Evolutionary conservation across 2,797 vertebrate species (phyloP).

Genomic region (Myotis daubentonii): DNA sequence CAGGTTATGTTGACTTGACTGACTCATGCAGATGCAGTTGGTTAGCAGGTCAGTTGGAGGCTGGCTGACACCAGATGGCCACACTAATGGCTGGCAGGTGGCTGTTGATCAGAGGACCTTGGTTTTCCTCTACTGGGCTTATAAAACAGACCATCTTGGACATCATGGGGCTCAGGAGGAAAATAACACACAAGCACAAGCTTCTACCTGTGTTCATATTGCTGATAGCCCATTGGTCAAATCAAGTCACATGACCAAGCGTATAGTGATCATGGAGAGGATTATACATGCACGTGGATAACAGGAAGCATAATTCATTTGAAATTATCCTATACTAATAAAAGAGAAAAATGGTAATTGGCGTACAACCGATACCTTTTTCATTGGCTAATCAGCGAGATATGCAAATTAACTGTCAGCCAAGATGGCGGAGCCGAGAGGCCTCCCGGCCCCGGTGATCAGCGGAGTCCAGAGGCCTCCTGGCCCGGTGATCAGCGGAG

Average conservation of each 20-base stretch:
- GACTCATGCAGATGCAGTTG: background rate
- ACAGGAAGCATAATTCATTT: background rate
- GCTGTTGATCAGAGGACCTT: background rate
- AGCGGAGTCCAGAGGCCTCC: too few species aligned
- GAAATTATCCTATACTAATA: too few species aligned
- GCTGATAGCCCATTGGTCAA: background rate
- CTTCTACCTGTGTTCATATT: background rate
- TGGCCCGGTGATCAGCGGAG: too few species aligned
- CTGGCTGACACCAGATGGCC: background rate
- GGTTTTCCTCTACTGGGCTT: background rate
- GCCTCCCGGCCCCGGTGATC: too few species aligned
- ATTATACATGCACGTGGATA: background rate
- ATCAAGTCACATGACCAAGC: background rate
- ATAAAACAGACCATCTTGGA: background rate
- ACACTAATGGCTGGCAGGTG: background rate
- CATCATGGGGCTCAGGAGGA: background rate
- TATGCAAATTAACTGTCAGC: too few species aligned
- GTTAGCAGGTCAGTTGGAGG: background rate
- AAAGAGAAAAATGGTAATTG: too few species aligned
- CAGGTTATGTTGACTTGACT: background rate
- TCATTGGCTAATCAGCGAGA: too few species aligned
- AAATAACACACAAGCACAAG: background rate
- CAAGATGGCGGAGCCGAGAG: too few species aligned
- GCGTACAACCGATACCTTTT: too few species aligned
- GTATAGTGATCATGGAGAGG: background rate